These are phyloP conservation scores for Meloidogyne exigua DNA, from an alignment of 1,140 invertebrate species.

Conservation along the genomic window DNA sequence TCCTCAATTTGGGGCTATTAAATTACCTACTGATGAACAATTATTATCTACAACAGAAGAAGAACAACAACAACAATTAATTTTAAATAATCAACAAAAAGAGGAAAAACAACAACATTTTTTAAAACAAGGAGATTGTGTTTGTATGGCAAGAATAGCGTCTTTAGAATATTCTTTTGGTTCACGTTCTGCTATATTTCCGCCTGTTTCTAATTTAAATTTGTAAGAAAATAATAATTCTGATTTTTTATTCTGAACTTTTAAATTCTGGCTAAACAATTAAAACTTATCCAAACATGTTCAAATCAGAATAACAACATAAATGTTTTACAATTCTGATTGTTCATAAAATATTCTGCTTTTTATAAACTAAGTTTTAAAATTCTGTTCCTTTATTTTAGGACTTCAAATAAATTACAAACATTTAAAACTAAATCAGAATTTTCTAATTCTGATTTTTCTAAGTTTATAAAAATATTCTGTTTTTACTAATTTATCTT, in stretches of 20 bases:
- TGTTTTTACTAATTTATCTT: background rate
- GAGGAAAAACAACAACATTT: background rate
- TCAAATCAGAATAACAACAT: background rate
- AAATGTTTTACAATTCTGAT: background rate
- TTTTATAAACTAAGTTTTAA: too few species aligned
- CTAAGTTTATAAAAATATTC: background rate
- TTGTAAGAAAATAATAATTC: background rate
- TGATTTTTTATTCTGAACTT: background rate
- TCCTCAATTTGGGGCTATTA: background rate
- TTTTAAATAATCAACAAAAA: background rate
- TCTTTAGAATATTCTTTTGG: constrained; percentile 48
- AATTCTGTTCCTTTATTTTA: too few species aligned
- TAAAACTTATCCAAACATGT: background rate
- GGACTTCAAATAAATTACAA: too few species aligned
- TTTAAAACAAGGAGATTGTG: constrained; percentile 35
- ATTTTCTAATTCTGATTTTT: background rate
- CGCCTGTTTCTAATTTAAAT: constrained; percentile 35
- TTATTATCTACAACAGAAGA: background rate
- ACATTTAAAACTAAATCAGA: too few species aligned
- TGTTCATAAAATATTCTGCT: background rate
- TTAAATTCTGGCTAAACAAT: background rate
- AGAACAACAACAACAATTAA: background rate
- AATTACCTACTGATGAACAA: constrained; percentile 5
- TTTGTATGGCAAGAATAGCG: constrained; percentile 43
- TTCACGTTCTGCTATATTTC: constrained; percentile 42